phyloP scores from a whole-genome alignment of 2,797 vertebrate species.

The Tragopan temminckii region DNA sequence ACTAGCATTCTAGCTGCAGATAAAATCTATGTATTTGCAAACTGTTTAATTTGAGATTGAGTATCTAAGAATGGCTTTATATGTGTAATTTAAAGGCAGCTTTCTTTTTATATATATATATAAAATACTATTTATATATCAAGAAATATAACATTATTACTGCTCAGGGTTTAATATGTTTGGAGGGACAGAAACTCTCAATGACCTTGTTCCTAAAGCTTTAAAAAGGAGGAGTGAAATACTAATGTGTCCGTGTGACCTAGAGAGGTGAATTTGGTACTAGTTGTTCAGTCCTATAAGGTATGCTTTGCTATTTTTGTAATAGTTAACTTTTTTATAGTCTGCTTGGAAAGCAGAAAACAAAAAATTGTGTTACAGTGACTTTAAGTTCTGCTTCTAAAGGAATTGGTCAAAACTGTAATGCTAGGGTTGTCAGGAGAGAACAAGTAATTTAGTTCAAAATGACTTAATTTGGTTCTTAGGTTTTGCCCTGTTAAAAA shows the following conservation, averaged over 20 bases:
- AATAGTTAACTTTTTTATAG: background rate
- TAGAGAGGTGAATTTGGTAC: background rate
- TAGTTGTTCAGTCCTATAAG: background rate
- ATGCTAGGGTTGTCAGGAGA: background rate
- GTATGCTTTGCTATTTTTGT: background rate
- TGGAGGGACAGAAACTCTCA: background rate
- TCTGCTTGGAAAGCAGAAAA: background rate
- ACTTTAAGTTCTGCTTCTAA: background rate
- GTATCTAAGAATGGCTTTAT: background rate
- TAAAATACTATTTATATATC: background rate
- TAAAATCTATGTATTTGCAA: background rate
- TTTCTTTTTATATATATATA: background rate
- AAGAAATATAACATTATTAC: background rate
- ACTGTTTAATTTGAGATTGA: background rate
- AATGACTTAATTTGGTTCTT: background rate
- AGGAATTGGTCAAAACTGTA: background rate
- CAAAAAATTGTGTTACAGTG: background rate
- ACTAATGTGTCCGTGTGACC: accelerated
- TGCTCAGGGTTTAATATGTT: background rate
- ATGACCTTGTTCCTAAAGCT: background rate
- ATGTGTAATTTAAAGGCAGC: background rate
- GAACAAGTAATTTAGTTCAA: background rate
- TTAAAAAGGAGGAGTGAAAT: background rate
- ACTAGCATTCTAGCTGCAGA: background rate
- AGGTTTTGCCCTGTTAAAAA: background rate